Conservation (phyloP, 2,113 vertebrate genomes). For the Nothobranchius furzeri region DNA sequence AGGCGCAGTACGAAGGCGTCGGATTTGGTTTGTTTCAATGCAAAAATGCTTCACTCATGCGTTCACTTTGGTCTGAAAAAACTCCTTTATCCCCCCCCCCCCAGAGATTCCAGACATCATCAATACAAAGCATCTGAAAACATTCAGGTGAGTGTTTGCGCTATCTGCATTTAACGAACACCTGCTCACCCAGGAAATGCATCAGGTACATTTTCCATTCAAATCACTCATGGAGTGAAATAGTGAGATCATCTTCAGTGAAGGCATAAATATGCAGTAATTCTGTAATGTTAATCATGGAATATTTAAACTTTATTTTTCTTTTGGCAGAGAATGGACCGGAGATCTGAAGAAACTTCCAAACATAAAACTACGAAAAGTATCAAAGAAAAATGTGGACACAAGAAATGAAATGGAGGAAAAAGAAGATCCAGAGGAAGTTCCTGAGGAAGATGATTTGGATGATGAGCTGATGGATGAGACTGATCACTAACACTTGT, state of each 20-base stretch:
- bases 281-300: background rate
- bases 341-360: constrained; percentile 93
- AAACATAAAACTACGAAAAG: constrained; percentile 91
- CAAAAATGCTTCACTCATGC: background rate
- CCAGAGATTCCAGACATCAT: constrained; percentile 94
- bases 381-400: constrained; percentile 79
- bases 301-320: background rate
- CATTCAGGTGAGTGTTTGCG: constrained; percentile 83
- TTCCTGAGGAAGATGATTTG: constrained; percentile 3
- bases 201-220: no score
- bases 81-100: background rate
- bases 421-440: constrained; percentile 22
- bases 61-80: background rate
- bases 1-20: constrained; percentile 80
- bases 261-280: no score
- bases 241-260: no score
- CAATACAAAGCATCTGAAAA: constrained; percentile 87
- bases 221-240: no score
- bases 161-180: background rate
- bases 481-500: constrained; percentile 7
- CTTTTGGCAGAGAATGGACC: constrained; percentile 86
- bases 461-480: constrained; percentile 42
- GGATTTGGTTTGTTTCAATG: constrained; percentile 83
- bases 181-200: no score
- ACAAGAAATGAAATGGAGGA: constrained; percentile 52